These are phyloP conservation scores for Silurus glanis DNA, from an alignment of 2,113 vertebrate genomes.

Conservation along the genomic window DNA sequence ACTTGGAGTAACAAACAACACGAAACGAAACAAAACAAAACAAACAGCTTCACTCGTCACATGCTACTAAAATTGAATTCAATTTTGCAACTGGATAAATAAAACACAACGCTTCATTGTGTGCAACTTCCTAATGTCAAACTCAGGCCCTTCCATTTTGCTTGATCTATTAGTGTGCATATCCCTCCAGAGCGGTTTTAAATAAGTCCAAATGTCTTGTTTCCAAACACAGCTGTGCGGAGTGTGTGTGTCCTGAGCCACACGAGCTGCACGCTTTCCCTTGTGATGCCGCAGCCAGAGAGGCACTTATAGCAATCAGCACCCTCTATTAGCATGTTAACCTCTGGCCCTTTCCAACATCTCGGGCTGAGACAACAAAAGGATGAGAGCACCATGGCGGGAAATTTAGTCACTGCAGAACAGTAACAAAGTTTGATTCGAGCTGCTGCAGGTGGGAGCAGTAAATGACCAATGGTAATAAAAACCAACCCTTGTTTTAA, in stretches of 20 bases:
- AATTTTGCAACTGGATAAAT: not conserved
- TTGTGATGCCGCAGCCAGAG: conserved; percentile 58
- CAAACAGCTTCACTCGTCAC: not conserved
- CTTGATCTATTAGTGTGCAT: conserved; percentile 49
- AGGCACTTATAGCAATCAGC: conserved; percentile 72
- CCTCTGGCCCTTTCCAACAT: conserved; percentile 65
- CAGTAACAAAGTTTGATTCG: conserved; percentile 6
- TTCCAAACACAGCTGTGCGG: conserved; percentile 70
- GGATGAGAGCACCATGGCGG: conserved; percentile 27
- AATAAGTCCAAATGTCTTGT: conserved; percentile 61
- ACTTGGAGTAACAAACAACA: not conserved
- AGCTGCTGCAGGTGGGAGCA: conserved; percentile 51
- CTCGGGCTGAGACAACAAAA: conserved; percentile 53
- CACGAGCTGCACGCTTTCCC: conserved; percentile 61
- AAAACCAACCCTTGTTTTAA: not conserved
- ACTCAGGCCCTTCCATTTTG: conserved; percentile 14
- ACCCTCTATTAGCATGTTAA: conserved; percentile 75
- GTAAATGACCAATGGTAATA: conserved; percentile 1
- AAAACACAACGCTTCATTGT: conserved; percentile 31
- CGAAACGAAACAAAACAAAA: not conserved
- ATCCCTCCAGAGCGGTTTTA: conserved; percentile 71
- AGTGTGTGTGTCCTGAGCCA: conserved; percentile 40
- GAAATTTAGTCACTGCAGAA: conserved; percentile 1
- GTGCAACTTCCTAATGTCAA: conserved; percentile 36
- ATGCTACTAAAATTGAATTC: not conserved